phyloP scores from a whole-genome alignment of 2,113 vertebrate species.

The Anguilla rostrata region DNA sequence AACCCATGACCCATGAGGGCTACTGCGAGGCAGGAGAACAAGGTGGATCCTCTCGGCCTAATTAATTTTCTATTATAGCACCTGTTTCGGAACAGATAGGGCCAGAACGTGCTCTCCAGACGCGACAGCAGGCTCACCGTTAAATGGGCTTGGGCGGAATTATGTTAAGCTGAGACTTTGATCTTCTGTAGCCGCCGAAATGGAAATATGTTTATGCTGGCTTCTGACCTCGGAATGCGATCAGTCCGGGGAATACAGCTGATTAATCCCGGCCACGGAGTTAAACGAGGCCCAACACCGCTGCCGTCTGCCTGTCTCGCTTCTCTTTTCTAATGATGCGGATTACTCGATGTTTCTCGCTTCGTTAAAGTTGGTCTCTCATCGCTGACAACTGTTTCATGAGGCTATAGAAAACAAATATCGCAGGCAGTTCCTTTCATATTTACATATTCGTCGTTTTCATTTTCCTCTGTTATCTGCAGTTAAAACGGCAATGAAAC shows the following conservation, averaged over 20 bases:
- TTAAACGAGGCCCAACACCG: not conserved
- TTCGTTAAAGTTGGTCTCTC: too few species aligned
- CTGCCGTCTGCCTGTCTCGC: not conserved
- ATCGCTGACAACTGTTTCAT: too few species aligned
- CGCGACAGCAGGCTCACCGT: constrained; percentile 78
- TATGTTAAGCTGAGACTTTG: constrained; percentile 98
- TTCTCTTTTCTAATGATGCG: not conserved
- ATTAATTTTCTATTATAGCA: constrained; percentile 99
- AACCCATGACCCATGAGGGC: constrained; percentile 86
- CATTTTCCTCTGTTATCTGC: not conserved
- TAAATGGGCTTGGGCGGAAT: constrained; percentile 98
- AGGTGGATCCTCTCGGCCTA: constrained; percentile 95
- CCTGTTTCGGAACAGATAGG: constrained; percentile 98
- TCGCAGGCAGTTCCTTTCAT: too few species aligned
- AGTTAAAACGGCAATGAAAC: not conserved
- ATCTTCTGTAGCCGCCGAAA: constrained; percentile 96
- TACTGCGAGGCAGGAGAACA: constrained; percentile 85
- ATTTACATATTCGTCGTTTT: not conserved
- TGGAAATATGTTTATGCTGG: constrained; percentile 93
- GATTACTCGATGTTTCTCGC: too few species aligned
- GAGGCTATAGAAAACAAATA: too few species aligned
- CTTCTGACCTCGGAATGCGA: constrained; percentile 71
- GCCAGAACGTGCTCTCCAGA: constrained; percentile 78
- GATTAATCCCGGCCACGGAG: constrained; percentile 51
- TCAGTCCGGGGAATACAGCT: constrained; percentile 57